Percentiles rank a stretch among this genome's conserved stretches.
Conservation (phyloP, 2,888 invertebrate species). For the Polyommatus iphigenia region DNA sequence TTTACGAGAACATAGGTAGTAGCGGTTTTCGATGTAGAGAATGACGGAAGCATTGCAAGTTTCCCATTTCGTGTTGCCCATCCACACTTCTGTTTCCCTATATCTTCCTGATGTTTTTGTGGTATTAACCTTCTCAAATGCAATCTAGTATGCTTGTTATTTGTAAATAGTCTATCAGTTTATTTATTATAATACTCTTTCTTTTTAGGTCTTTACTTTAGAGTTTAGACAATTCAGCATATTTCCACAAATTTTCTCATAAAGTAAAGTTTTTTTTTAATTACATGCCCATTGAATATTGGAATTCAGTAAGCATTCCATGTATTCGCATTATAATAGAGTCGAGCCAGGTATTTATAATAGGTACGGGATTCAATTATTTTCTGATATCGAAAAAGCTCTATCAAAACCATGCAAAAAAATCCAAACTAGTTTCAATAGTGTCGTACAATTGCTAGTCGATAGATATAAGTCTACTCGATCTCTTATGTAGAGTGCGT, state of each 20-base stretch:
- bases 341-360: background rate
- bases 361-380: background rate
- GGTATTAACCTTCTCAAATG: background rate
- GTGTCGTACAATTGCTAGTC: background rate
- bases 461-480: background rate
- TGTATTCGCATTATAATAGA: too few relatives aligned
- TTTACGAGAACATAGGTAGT: conserved; percentile 36
- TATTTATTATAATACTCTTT: background rate
- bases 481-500: background rate
- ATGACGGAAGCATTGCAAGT: conserved; percentile 2
- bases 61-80: background rate
- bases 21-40: conserved; percentile 9
- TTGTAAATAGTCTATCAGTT: background rate
- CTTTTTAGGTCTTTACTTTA: too few relatives aligned
- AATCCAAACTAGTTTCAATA: background rate
- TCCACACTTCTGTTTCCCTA: background rate
- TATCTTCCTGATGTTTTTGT: background rate
- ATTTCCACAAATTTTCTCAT: too few relatives aligned
- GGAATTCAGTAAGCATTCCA: too few relatives aligned
- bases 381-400: background rate
- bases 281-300: too few relatives aligned
- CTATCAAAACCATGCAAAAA: background rate
- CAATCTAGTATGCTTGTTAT: background rate
- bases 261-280: too few relatives aligned
- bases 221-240: too few relatives aligned